Conservation (phyloP, 2,888 invertebrate species). For the Temnothorax unifasciatus region DNA sequence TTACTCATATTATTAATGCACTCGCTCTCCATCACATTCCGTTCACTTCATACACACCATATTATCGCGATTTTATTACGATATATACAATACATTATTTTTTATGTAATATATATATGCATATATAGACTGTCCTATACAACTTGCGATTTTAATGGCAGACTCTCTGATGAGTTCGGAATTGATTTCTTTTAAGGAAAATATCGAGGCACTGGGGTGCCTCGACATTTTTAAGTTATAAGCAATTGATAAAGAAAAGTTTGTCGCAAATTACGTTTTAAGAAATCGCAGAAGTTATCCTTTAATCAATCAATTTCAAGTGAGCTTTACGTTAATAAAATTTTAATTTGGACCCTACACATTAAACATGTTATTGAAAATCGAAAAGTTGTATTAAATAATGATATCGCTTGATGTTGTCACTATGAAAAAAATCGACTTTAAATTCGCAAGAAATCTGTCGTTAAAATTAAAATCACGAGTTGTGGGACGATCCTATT, state of each 20-base stretch:
- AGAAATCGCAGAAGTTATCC: background rate
- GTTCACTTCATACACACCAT: slow-evolving; percentile 52
- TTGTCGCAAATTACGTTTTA: background rate
- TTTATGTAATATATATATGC: slow-evolving; percentile 6
- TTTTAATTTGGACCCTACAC: background rate
- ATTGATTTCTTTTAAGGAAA: background rate
- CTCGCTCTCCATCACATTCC: slow-evolving; percentile 65
- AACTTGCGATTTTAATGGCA: background rate
- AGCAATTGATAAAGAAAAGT: background rate
- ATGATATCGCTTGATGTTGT: background rate
- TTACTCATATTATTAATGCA: slow-evolving; percentile 67
- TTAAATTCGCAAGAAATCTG: background rate
- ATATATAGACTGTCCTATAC: background rate
- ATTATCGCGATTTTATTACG: slow-evolving; percentile 55
- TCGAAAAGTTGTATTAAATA: background rate
- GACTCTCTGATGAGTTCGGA: background rate
- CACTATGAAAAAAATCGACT: background rate
- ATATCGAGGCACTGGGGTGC: background rate
- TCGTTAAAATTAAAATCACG: background rate
- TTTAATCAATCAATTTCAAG: background rate
- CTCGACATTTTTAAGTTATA: background rate
- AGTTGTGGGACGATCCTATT: background rate
- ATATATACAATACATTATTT: slow-evolving; percentile 48
- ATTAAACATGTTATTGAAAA: background rate
- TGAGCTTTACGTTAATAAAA: background rate